A percentile compares a stretch with the other conserved stretches of the same genome.
These are phyloP conservation scores for Chinchilla lanigera DNA, from an alignment of 2,113 vertebrate species.

Conservation along the genomic window DNA sequence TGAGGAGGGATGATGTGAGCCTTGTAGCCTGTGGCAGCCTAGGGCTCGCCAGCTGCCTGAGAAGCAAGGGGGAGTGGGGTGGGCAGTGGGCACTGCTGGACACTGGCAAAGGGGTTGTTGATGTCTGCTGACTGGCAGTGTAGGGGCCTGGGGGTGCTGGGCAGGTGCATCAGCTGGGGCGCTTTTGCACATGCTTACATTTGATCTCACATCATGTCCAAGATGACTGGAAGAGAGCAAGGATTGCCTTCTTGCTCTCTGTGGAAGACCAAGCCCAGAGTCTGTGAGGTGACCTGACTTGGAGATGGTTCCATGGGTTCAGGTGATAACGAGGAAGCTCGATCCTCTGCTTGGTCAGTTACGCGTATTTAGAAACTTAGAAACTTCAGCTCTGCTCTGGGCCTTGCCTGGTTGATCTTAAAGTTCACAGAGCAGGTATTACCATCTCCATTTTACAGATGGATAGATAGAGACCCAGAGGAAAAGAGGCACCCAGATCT, in stretches of 20 bases:
- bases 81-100: background rate
- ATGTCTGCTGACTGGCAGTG: background rate
- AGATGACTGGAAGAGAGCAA: background rate
- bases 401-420: background rate
- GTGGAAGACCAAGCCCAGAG: background rate
- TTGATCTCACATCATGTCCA: background rate
- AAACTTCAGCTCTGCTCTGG: background rate
- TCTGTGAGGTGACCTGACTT: background rate
- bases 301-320: background rate
- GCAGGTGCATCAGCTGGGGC: background rate
- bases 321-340: background rate
- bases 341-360: background rate
- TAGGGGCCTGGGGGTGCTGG: fast-evolving
- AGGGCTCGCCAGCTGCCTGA: background rate
- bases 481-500: background rate
- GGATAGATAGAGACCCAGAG: background rate
- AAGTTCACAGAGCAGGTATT: background rate
- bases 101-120: background rate
- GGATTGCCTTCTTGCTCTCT: background rate
- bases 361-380: background rate
- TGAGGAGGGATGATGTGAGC: background rate
- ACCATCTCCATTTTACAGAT: background rate
- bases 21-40: background rate
- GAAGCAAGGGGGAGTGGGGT: background rate
- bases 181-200: fast-evolving